phyloP scores from a whole-genome alignment of 2,113 vertebrate genomes.

The Meles meles region DNA sequence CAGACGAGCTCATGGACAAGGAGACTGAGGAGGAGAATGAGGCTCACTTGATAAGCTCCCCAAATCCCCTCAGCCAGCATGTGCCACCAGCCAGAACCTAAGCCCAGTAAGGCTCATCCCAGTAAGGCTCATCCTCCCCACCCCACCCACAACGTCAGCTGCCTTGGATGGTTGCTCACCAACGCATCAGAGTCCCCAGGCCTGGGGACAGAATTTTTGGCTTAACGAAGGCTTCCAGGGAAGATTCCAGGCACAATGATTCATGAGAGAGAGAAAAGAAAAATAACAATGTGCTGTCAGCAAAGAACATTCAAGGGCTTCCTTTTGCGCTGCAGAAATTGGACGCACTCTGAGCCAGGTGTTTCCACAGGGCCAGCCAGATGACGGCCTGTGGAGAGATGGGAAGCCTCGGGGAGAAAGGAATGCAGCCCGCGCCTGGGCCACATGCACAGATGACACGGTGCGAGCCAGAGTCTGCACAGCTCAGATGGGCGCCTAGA shows the following conservation, averaged over 20 bases:
- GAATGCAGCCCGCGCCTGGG: background rate
- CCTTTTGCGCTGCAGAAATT: background rate
- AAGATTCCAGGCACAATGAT: slow-evolving; percentile 38
- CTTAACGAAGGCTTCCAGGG: background rate
- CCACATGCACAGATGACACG: background rate
- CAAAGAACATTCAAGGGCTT: background rate
- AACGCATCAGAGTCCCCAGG: background rate
- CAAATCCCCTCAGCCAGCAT: background rate
- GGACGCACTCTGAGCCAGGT: slow-evolving; percentile 21
- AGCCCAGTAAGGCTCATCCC: background rate
- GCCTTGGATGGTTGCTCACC: background rate
- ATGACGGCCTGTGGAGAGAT: background rate
- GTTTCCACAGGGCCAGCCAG: slow-evolving; percentile 50
- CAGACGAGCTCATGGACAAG: background rate
- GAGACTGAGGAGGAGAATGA: background rate
- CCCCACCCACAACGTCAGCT: background rate
- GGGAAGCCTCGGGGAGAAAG: background rate
- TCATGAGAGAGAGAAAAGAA: slow-evolving; percentile 37
- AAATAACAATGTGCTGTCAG: slow-evolving; percentile 4
- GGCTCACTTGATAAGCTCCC: background rate
- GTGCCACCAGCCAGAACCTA: background rate
- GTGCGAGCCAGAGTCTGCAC: accelerated
- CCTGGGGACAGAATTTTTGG: background rate
- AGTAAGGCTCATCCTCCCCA: background rate
- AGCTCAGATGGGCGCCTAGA: background rate